phyloP scores from a whole-genome alignment of 2,797 vertebrate genomes.

The Tiaroga cobitis region DNA sequence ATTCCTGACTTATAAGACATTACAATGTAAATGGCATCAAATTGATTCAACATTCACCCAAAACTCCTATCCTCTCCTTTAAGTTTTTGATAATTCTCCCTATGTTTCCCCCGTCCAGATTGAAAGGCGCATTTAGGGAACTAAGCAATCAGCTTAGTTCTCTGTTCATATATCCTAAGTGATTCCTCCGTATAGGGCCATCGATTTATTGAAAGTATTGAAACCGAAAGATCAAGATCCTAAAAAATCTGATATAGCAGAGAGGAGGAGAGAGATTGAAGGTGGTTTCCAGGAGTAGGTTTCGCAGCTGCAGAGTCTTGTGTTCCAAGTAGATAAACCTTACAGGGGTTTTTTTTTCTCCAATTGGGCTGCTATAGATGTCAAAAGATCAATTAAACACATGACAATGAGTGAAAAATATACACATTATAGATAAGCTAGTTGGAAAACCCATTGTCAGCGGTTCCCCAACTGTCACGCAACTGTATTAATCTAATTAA shows the following conservation, averaged over 20 bases:
- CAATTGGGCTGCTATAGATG: slow-evolving; percentile 26
- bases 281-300: slow-evolving; percentile 57
- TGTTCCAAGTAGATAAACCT: slow-evolving; percentile 36
- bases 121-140: neutral
- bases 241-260: slow-evolving; percentile 21
- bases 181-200: neutral
- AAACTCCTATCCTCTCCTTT: neutral
- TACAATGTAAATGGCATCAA: neutral
- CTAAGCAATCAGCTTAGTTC: neutral
- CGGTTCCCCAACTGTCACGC: neutral
- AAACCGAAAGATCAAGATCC: slow-evolving; percentile 27
- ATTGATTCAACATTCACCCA: neutral
- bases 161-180: neutral
- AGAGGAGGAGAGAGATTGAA: slow-evolving; percentile 34
- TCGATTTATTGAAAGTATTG: neutral
- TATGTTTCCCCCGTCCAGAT: neutral
- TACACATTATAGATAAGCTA: neutral
- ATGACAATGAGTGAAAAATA: neutral
- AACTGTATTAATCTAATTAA: neutral
- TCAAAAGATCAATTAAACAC: slow-evolving; percentile 10
- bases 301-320: slow-evolving; percentile 48
- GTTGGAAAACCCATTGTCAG: neutral
- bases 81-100: neutral
- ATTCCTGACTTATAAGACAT: neutral
- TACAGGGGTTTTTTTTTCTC: slow-evolving; percentile 43